Percentiles rank a stretch among this genome's conserved stretches.
phyloP scores from a whole-genome alignment of 2,888 invertebrate genomes.

The Criorhina ranunculi region DNA sequence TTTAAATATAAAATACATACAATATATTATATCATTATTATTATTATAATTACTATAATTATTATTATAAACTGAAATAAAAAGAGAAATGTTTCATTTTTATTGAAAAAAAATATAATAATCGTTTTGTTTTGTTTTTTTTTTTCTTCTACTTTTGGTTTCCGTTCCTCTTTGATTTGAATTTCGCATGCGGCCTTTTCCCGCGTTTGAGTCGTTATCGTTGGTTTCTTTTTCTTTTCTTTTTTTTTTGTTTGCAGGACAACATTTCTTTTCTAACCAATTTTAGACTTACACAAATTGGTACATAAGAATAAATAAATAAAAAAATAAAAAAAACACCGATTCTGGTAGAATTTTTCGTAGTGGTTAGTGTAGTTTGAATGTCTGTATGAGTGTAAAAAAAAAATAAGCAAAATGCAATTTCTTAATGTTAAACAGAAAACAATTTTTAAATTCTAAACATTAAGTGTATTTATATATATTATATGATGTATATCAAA shows the following conservation, averaged over 20 bases:
- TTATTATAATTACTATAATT: slow-evolving; percentile 72
- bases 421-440: slow-evolving; percentile 71
- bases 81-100: slow-evolving; percentile 76
- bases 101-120: slow-evolving; percentile 68
- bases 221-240: background rate
- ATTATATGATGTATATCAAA: slow-evolving; percentile 76
- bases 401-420: slow-evolving; percentile 43
- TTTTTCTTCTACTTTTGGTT: slow-evolving; percentile 19
- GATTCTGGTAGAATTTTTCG: slow-evolving; percentile 63
- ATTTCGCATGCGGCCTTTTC: slow-evolving; percentile 24
- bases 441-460: slow-evolving; percentile 40
- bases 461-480: slow-evolving; percentile 76
- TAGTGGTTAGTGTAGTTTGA: slow-evolving; percentile 68
- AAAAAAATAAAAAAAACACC: slow-evolving; percentile 59
- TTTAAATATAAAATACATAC: slow-evolving; percentile 70
- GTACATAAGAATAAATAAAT: slow-evolving; percentile 32
- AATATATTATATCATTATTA: slow-evolving; percentile 77
- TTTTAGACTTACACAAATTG: slow-evolving; percentile 49
- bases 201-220: background rate
- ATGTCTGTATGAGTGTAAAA: slow-evolving; percentile 74
- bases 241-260: slow-evolving; percentile 16
- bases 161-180: slow-evolving; percentile 35
- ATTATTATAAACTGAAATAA: slow-evolving; percentile 73
- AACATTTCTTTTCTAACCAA: slow-evolving; percentile 7
- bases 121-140: slow-evolving; percentile 41